Evolutionary conservation across 2,113 vertebrate species (phyloP).

Genomic region (Anhinga rufa): DNA sequence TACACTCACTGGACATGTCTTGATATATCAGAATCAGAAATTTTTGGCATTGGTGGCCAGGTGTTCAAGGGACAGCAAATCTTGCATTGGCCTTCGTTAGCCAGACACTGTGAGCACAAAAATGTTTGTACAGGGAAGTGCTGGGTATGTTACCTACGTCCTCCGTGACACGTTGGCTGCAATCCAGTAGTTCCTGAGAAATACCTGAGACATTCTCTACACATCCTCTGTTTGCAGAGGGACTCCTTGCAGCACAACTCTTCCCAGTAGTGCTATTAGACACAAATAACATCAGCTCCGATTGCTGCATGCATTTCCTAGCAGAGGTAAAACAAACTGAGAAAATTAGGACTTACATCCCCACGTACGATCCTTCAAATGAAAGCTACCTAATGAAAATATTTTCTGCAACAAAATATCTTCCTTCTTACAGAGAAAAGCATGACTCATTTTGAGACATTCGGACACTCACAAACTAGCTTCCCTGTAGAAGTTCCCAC

Average conservation of each 20-base stretch:
- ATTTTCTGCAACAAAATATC: not conserved
- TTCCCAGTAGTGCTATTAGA: not conserved
- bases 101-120: not conserved
- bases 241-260: not conserved
- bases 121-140: not conserved
- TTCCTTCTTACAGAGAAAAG: not conserved
- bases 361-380: not conserved
- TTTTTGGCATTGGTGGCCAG: not conserved
- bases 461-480: not conserved
- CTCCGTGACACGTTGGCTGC: not conserved
- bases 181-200: not conserved
- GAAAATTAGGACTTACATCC: not conserved
- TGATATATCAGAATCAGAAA: not conserved
- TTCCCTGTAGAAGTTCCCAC: not conserved
- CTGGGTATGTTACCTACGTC: not conserved
- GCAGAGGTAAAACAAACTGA: not conserved
- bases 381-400: not conserved
- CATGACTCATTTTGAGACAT: not conserved
- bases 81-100: not conserved
- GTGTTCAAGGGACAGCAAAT: not conserved
- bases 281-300: not conserved
- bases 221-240: not conserved
- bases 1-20: not conserved
- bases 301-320: not conserved
- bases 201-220: not conserved